Evolutionary conservation across 2,888 invertebrate genomes (phyloP), one percentile per base, ranked within the genome.

Genomic region (Drosophila maculinotata): DNA sequence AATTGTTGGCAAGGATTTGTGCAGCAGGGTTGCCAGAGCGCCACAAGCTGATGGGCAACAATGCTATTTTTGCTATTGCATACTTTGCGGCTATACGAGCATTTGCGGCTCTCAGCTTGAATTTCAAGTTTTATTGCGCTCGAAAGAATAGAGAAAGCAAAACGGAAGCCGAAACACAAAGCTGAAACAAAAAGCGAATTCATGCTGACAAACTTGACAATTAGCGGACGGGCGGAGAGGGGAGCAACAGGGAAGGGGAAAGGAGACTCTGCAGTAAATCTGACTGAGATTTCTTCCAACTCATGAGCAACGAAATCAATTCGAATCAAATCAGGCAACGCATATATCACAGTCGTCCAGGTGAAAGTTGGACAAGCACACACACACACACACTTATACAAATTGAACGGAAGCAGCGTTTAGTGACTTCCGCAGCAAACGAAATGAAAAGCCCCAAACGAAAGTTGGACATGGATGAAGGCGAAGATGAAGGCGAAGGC

Each of bases 51-150:
- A n/a, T n/a, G n/a, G n/a, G n/a, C n/a, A n/a, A 54, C 63, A 59
- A 64, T 17, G 25, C 23, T 5, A 15, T 71, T 76, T 70, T 76
- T 66, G 59, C 67, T 71, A 68, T 74, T 69, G 72, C 83, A 77
- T 77, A 77, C 77, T 80, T 79, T 82, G 77, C 71, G 83, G 69
- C 79, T 65, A 75, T 82, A 69, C 74, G 64, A 68, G 69, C 59
- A 75, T 77, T 71, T 68, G 56, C 69, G 65, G 72, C 60, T 57
- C 44, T 63, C 62, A 49, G 60, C 56, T 28, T 35, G 44, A 53
- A 57, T 64, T 62, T 62, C 28, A 74, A 80, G 75, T 83, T 83
- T 80, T 80, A 83, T 80, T 80, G 79, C 73, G 58, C 28, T 44
- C 51, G 45, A 35, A 60, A 33, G 54, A 51, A 56, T 41, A 39